Evolutionary conservation across 2,797 vertebrate species (phyloP).

Genomic region (Chelon labrosus): DNA sequence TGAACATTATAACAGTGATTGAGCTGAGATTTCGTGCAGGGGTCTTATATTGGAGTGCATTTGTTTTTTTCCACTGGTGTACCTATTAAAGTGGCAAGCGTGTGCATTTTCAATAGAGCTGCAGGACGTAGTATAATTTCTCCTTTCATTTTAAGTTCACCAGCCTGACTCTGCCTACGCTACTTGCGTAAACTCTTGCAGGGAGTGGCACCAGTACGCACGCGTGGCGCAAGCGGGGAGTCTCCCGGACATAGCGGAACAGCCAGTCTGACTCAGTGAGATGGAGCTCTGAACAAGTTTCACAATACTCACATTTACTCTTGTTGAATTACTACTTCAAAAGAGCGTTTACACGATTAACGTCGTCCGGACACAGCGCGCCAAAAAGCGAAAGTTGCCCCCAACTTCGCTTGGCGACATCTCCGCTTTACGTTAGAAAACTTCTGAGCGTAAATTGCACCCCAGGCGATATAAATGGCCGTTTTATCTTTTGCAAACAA

Average conservation of each 20-base stretch:
- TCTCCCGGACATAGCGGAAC: conserved; percentile 80
- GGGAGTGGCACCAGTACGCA: conserved; percentile 61
- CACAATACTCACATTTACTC: too few species aligned
- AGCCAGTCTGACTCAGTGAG: conserved; percentile 2
- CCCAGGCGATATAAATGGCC: neutral
- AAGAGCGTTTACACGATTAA: too few species aligned
- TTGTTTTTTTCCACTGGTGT: too few species aligned
- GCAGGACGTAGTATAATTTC: neutral
- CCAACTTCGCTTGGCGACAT: neutral
- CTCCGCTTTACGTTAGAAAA: conserved; percentile 48
- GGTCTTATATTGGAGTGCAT: too few species aligned
- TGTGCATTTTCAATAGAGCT: neutral
- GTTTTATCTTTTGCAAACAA: neutral
- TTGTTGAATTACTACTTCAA: too few species aligned
- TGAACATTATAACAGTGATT: too few species aligned
- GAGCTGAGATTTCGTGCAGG: too few species aligned
- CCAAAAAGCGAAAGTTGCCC: neutral
- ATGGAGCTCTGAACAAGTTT: conserved; percentile 43
- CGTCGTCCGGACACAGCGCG: accelerated
- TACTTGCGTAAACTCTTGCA: conserved; percentile 58
- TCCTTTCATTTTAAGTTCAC: neutral
- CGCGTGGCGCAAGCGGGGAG: conserved; percentile 69
- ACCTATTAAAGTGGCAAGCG: too few species aligned
- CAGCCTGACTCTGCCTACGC: conserved; percentile 47
- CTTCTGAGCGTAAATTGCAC: conserved; percentile 11